phyloP scores from a whole-genome alignment of 2,888 invertebrate genomes.

The Incurvaria masculella region DNA sequence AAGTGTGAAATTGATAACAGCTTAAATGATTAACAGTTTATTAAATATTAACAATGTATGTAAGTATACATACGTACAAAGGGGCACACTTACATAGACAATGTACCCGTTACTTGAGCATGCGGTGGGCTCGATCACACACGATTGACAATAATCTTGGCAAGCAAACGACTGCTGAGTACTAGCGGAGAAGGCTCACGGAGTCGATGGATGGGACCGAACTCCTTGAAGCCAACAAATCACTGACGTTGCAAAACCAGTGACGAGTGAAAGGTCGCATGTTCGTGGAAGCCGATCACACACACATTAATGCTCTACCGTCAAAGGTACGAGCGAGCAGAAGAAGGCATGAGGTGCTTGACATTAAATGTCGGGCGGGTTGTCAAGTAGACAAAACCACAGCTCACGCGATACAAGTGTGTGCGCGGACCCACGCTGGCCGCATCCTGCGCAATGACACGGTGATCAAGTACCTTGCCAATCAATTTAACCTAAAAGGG shows the following conservation, averaged over 20 bases:
- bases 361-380: conserved; percentile 19
- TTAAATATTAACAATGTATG: too few relatives aligned
- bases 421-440: conserved; percentile 26
- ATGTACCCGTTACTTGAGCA: too few relatives aligned
- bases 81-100: too few relatives aligned
- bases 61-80: too few relatives aligned
- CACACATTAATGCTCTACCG: conserved; percentile 24
- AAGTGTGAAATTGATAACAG: too few relatives aligned
- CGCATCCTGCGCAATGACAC: conserved; percentile 24
- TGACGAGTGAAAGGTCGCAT: conserved; percentile 21
- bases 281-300: conserved; percentile 22
- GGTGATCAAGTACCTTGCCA: conserved; percentile 16
- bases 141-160: too few relatives aligned
- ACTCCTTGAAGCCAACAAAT: conserved; percentile 9
- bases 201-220: conserved; percentile 17
- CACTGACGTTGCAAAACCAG: background rate
- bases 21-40: too few relatives aligned
- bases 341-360: conserved; percentile 13
- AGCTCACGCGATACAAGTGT: conserved; percentile 23
- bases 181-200: conserved; percentile 11
- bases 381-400: conserved; percentile 20
- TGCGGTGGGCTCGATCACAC: too few relatives aligned
- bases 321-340: conserved; percentile 19
- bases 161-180: background rate
- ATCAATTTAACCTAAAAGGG: conserved; percentile 17